phyloP scores from a whole-genome alignment of 2,797 vertebrate species.

The Crenuchus spilurus region DNA sequence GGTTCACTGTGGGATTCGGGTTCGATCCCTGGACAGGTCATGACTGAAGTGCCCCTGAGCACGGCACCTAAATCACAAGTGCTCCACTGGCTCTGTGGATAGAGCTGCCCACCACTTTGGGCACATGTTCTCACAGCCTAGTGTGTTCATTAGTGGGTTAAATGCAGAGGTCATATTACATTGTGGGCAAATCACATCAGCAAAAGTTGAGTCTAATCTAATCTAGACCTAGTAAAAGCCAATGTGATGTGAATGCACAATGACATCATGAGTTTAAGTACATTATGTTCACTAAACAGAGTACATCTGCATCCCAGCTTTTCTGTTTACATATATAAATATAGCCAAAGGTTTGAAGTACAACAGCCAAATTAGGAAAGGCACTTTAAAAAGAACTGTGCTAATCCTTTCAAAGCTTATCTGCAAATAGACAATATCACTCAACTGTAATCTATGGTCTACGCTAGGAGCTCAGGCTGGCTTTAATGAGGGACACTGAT shows the following conservation, averaged over 20 bases:
- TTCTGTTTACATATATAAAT: slow-evolving; percentile 18
- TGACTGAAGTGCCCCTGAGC: too few species aligned
- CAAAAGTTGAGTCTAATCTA: too few species aligned
- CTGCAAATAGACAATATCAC: slow-evolving; percentile 37
- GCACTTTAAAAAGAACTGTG: slow-evolving; percentile 35
- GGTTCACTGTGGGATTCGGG: too few species aligned
- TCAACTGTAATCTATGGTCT: background rate
- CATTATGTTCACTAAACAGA: background rate
- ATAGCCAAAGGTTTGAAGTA: slow-evolving; percentile 13
- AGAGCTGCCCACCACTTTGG: too few species aligned
- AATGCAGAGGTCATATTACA: background rate
- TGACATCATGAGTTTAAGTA: background rate
- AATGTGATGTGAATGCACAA: background rate
- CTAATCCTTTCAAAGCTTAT: slow-evolving; percentile 30
- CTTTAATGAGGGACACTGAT: slow-evolving; percentile 8
- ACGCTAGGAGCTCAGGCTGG: slow-evolving; percentile 27
- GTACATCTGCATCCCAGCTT: background rate
- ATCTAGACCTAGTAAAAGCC: background rate
- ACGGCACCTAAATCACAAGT: too few species aligned
- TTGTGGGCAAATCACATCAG: background rate
- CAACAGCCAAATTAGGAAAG: background rate
- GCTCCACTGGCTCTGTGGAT: too few species aligned
- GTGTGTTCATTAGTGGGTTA: too few species aligned
- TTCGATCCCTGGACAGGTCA: too few species aligned
- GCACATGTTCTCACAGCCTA: too few species aligned